Evolutionary conservation across 2,797 vertebrate genomes (phyloP).

Genomic region (Smutsia gigantea): DNA sequence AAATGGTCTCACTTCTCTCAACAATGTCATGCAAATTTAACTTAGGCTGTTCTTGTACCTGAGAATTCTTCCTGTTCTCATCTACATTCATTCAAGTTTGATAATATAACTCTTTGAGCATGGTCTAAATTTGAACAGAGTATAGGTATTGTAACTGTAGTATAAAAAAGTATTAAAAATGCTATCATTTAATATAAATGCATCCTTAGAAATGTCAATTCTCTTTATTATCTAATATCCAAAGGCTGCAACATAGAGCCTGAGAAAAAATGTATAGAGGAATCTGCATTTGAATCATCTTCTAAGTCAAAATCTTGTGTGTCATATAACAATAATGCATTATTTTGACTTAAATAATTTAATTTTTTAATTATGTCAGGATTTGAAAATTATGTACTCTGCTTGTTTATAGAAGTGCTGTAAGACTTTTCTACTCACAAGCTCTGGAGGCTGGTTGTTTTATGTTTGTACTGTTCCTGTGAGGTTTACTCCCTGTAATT

Average conservation of each 20-base stretch:
- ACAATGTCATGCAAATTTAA: background rate
- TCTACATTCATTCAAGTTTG: background rate
- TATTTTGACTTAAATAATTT: background rate
- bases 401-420: background rate
- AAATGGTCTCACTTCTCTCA: background rate
- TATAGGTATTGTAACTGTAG: background rate
- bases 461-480: background rate
- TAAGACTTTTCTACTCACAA: background rate
- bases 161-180: background rate
- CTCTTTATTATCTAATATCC: background rate
- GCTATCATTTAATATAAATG: background rate
- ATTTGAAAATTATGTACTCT: background rate
- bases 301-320: background rate
- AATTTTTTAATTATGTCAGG: background rate
- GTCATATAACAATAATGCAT: background rate
- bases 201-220: background rate
- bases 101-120: background rate
- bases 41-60: background rate
- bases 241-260: background rate
- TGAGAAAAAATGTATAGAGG: background rate
- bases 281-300: background rate
- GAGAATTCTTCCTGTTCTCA: background rate
- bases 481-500: background rate
- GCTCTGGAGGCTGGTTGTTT: background rate
- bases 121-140: background rate